Conservation (phyloP, 53 echinoderm and acorn worm species). For the Actinopyga echinites region DNA sequence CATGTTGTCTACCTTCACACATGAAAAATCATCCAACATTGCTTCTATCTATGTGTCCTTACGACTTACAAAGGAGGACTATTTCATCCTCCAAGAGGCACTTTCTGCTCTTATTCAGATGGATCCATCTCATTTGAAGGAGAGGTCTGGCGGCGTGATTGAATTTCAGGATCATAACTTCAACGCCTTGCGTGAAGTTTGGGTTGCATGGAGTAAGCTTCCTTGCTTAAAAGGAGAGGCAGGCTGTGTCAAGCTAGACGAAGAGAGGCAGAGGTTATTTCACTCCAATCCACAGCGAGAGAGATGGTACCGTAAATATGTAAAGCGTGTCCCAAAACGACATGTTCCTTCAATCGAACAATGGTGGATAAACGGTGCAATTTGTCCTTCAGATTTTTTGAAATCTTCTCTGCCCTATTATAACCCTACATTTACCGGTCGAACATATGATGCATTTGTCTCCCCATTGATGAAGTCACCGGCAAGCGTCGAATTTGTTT, state of each 20-base stretch:
- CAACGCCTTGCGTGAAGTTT: neutral
- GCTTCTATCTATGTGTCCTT: constrained; percentile 2
- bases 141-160: neutral
- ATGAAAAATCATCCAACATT: neutral
- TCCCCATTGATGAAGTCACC: neutral
- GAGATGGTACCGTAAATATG: too few relatives aligned
- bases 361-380: neutral
- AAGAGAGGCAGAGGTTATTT: neutral
- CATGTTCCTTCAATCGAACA: neutral
- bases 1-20: neutral
- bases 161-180: neutral
- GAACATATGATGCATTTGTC: neutral
- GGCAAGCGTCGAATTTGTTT: neutral
- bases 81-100: neutral
- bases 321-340: neutral
- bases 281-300: neutral
- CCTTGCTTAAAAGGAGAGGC: neutral
- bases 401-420: neutral
- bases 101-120: neutral
- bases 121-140: neutral
- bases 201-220: neutral
- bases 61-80: neutral
- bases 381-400: neutral
- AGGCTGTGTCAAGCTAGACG: neutral
- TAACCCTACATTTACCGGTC: constrained; percentile 8